phyloP scores from a whole-genome alignment of 92 coral and sea anemone genomes.

The Pocillopora meandrina region DNA sequence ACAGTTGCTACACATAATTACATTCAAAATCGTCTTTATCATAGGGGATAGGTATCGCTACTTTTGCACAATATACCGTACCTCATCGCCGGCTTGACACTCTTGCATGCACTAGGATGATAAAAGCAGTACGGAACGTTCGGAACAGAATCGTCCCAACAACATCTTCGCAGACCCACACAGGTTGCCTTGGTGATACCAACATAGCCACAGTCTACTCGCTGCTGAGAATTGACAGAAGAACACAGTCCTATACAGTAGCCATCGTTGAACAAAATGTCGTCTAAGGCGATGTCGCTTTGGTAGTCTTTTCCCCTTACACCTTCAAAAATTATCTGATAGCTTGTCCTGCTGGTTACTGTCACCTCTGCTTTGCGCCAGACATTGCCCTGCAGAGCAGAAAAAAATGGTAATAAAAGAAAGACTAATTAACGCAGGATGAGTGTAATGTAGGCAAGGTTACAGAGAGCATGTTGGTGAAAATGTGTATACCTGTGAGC shows the following conservation, averaged over 20 bases:
- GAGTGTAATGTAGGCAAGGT: no score
- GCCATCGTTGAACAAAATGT: conserved; percentile 70
- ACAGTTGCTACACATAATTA: no score
- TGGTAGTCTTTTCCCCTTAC: conserved; percentile 83
- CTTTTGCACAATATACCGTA: background rate
- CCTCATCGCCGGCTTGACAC: conserved; percentile 63
- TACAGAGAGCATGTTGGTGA: background rate
- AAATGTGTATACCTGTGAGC: conserved; percentile 46
- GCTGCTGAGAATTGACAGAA: conserved; percentile 77
- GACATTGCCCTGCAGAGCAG: conserved; percentile 69
- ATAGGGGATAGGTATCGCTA: no score
- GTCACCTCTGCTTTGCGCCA: conserved; percentile 94
- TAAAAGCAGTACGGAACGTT: conserved; percentile 91
- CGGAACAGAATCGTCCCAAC: conserved; percentile 84
- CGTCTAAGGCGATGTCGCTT: conserved; percentile 92
- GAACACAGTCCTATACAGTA: conserved; percentile 91
- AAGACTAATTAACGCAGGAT: no score
- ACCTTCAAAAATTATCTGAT: conserved; percentile 64
- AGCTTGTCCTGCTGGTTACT: conserved; percentile 55
- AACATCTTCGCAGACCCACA: conserved; percentile 71
- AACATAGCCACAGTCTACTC: conserved; percentile 84
- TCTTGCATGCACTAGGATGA: conserved; percentile 92
- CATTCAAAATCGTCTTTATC: no score
- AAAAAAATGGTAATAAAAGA: background rate
- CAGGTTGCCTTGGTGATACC: conserved; percentile 78